A percentile compares a stretch with the other conserved stretches of the same genome.
Evolutionary conservation across 2,888 invertebrate species (phyloP).

Genomic region (Eupithecia pulchellata): DNA sequence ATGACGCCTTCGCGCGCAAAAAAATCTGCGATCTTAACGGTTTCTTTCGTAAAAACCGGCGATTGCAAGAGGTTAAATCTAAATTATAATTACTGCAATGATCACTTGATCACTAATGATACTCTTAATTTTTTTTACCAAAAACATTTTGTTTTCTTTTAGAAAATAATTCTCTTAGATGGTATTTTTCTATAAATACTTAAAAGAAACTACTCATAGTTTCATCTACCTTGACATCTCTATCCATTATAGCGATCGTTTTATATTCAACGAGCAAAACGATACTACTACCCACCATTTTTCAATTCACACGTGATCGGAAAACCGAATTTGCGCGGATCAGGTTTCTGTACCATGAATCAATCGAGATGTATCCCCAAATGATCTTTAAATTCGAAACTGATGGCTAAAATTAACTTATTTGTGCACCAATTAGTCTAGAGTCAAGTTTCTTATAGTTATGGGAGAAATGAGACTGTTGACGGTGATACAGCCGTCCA

Average conservation of each 20-base stretch:
- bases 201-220: neutral
- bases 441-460: neutral
- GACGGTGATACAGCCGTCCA: neutral
- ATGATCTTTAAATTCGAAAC: neutral
- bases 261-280: conserved; percentile 67
- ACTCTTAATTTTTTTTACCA: too few relatives aligned
- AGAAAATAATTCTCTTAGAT: neutral
- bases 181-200: neutral
- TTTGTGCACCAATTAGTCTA: neutral
- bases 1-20: too few relatives aligned
- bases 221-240: conserved; percentile 19
- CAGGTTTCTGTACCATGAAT: conserved; percentile 26
- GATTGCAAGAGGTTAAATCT: too few relatives aligned
- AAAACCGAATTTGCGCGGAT: conserved; percentile 51
- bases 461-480: neutral
- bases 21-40: too few relatives aligned
- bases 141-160: too few relatives aligned
- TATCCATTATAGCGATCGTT: conserved; percentile 46
- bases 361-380: conserved; percentile 1
- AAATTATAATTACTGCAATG: too few relatives aligned
- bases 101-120: too few relatives aligned
- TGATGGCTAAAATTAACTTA: neutral
- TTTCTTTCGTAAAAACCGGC: too few relatives aligned
- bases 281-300: conserved; percentile 68
- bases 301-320: conserved; percentile 73